Evolutionary conservation across 1,140 invertebrate genomes (phyloP), one percentile per base, ranked within the genome.

Genomic region (Drosophila kurseongensis): DNA sequence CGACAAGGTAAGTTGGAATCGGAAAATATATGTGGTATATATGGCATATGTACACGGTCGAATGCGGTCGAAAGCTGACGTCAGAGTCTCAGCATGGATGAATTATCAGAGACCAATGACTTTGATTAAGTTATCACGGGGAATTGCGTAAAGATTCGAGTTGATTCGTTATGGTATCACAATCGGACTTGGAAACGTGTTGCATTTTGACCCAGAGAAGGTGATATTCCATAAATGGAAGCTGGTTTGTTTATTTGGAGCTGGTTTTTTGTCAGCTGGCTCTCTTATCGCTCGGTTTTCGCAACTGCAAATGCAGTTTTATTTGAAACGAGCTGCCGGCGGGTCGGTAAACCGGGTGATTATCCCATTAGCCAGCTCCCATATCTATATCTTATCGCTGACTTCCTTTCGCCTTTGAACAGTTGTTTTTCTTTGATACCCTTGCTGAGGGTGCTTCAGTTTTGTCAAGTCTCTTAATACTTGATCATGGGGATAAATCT

Each of bases 71-170:
- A 42, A 27, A 18, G 75, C 74, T 75, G 75, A 77, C 75, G 74
- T 77, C 74, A 77, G 40, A 38, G 6, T 40, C 42, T 51, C 60
- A 56, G 41, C 38, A 29, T 27, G 52, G 16, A 55, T 32, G 45
- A 58, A 56, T 66, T 66, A 45, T 59, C 71, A 41, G 40, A 27
- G 29, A 47, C 35, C 13, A 69, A 69, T 50, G 51, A 50, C 71
- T 73, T 56, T 73, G 83, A 86, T 88, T 89, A 88, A 79, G 79
- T 83, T 88, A 83, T 83, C 84, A 80, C 62, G 40, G 55, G 50
- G 47, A 45, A 48, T 59, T 48, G 57, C 58, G 63, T 56, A 56
- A 61, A 54, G 27, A 42, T 62, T 55, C 35, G 55, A 40, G 18
- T 80, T 52, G 47, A 57, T 67, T 45, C 42, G 58, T 50, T 27